phyloP scores from a whole-genome alignment of 2,113 vertebrate species.

The Bufo gargarizans region DNA sequence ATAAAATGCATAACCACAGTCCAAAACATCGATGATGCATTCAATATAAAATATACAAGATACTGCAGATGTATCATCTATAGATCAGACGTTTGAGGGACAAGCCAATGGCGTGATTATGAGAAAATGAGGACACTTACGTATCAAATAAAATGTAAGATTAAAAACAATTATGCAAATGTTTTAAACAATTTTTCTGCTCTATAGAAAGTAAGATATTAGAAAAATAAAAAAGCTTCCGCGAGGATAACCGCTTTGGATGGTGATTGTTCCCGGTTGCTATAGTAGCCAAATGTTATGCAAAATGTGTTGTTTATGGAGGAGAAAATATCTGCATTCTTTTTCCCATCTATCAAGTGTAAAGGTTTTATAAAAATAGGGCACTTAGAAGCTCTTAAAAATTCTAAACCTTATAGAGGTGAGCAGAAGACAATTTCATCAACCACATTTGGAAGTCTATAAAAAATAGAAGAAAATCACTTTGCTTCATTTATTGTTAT shows the following conservation, averaged over 20 bases:
- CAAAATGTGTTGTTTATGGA: constrained; percentile 44
- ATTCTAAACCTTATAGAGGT: not conserved
- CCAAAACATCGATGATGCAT: too few species aligned
- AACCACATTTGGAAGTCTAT: not conserved
- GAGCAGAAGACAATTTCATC: not conserved
- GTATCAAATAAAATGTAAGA: too few species aligned
- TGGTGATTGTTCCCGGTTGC: constrained; percentile 41
- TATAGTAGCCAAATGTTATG: constrained; percentile 45
- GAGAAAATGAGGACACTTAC: too few species aligned
- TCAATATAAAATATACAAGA: too few species aligned
- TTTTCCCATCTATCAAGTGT: not conserved
- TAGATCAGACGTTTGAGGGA: too few species aligned
- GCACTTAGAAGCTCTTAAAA: constrained; percentile 29
- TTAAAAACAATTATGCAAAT: too few species aligned
- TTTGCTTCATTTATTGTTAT: not conserved
- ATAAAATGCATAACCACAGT: not conserved
- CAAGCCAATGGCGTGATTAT: too few species aligned
- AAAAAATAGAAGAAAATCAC: not conserved
- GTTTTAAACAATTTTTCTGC: not conserved
- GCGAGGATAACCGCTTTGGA: constrained; percentile 12
- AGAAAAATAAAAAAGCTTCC: not conserved
- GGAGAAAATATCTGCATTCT: not conserved
- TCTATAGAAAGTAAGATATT: not conserved
- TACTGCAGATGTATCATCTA: too few species aligned
- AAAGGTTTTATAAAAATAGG: constrained; percentile 38